Conservation (phyloP, 2,888 invertebrate genomes). For the Sussaba pulchella region DNA sequence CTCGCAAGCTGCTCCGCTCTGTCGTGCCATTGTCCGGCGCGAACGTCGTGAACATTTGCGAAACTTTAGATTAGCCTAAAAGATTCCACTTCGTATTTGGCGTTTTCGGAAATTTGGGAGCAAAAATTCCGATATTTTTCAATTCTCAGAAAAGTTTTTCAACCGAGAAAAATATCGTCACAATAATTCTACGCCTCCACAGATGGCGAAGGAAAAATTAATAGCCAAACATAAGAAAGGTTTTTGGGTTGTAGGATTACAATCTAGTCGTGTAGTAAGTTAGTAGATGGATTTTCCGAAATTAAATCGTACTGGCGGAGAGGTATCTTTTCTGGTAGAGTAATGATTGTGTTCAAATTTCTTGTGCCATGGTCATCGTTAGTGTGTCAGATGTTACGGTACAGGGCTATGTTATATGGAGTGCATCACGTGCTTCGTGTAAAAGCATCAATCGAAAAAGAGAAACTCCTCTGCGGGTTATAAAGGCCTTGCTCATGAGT, state of each 20-base stretch:
- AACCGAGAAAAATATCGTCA: no score
- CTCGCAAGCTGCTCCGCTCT: slow-evolving; percentile 61
- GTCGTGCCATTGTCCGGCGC: slow-evolving; percentile 76
- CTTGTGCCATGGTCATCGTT: background rate
- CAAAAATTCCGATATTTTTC: background rate
- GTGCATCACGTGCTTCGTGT: background rate
- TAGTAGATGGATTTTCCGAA: no score
- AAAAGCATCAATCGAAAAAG: slow-evolving; percentile 22
- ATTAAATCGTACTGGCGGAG: no score
- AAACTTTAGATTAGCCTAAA: background rate
- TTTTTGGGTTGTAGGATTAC: no score
- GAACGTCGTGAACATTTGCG: slow-evolving; percentile 53
- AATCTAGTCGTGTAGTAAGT: no score
- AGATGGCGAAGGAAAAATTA: no score
- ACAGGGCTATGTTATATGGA: slow-evolving; percentile 5
- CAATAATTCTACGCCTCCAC: no score
- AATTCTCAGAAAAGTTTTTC: background rate
- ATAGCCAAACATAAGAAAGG: no score
- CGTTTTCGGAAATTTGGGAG: background rate
- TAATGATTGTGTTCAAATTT: no score
- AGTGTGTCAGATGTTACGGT: background rate
- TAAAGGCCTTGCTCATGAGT: slow-evolving; percentile 10
- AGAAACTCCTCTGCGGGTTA: slow-evolving; percentile 28
- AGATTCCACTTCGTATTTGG: background rate
- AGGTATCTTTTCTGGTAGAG: no score